phyloP scores from a whole-genome alignment of 2,888 invertebrate genomes.

The Leptinotarsa tumamoca region DNA sequence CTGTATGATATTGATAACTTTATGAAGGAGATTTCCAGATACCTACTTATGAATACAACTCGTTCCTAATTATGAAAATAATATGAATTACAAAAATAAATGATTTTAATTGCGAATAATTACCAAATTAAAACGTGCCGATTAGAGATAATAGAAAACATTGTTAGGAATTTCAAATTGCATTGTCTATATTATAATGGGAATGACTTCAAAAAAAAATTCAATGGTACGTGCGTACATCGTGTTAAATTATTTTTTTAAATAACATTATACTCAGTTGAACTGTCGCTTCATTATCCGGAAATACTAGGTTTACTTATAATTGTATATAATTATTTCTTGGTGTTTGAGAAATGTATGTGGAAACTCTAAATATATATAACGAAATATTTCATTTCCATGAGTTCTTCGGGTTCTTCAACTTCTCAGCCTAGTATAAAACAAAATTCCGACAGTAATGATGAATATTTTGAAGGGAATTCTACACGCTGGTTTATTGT shows the following conservation, averaged over 20 bases:
- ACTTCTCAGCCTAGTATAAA: too few species aligned
- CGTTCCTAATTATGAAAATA: conserved; percentile 39
- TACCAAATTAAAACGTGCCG: conserved; percentile 36
- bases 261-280: not conserved
- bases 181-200: conserved; percentile 10
- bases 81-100: conserved; percentile 41
- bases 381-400: not conserved
- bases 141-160: conserved; percentile 17
- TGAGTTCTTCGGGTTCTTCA: too few species aligned
- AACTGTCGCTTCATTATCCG: conserved; percentile 11
- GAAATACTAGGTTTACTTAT: conserved; percentile 5
- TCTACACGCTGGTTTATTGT: too few species aligned
- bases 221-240: conserved; percentile 18
- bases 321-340: conserved; percentile 10
- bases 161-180: conserved; percentile 12
- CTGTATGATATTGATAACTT: not conserved
- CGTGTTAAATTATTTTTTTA: conserved; percentile 10
- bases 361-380: not conserved
- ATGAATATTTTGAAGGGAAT: too few species aligned
- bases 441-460: too few species aligned
- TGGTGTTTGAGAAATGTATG: not conserved
- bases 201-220: conserved; percentile 3
- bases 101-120: conserved; percentile 43
- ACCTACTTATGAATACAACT: not conserved
- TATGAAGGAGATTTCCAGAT: conserved; percentile 9